Percentiles rank a stretch among this genome's conserved stretches.
Conservation (phyloP, 2,113 vertebrate species). For the Aleadryas rufinucha region DNA sequence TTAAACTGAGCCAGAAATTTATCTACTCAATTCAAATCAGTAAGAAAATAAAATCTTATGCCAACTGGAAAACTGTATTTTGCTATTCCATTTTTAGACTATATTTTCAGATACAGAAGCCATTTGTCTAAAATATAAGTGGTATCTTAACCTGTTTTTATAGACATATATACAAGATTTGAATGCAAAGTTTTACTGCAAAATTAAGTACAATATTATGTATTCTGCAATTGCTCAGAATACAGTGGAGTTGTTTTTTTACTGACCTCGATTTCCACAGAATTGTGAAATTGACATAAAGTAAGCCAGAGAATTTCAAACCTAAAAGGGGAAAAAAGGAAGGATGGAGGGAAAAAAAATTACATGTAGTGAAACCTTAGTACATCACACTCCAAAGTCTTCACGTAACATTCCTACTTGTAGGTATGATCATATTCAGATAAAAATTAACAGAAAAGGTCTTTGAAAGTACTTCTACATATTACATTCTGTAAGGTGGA, state of each 20-base stretch:
- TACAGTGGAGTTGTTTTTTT: background rate
- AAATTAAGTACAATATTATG: background rate
- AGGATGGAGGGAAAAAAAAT: background rate
- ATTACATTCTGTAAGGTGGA: background rate
- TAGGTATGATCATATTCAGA: background rate
- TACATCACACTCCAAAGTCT: background rate
- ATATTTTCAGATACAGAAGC: background rate
- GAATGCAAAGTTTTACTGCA: background rate
- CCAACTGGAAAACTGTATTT: background rate
- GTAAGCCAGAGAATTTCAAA: slow-evolving; percentile 96
- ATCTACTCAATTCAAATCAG: background rate
- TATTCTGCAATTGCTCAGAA: background rate
- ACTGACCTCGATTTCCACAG: slow-evolving; percentile 92
- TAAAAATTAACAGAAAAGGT: background rate
- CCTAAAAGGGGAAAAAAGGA: slow-evolving; percentile 61
- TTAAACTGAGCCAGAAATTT: background rate
- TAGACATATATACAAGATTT: background rate
- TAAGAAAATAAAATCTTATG: background rate
- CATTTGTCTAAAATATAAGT: background rate
- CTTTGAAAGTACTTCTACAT: background rate
- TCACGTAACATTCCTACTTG: background rate
- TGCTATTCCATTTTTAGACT: background rate
- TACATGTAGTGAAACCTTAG: background rate
- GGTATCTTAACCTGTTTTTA: background rate
- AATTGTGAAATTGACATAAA: slow-evolving; percentile 93